Percentiles rank a stretch among this genome's conserved stretches.
Evolutionary conservation across 2,113 vertebrate genomes (phyloP).

Genomic region (Saguinus midas): DNA sequence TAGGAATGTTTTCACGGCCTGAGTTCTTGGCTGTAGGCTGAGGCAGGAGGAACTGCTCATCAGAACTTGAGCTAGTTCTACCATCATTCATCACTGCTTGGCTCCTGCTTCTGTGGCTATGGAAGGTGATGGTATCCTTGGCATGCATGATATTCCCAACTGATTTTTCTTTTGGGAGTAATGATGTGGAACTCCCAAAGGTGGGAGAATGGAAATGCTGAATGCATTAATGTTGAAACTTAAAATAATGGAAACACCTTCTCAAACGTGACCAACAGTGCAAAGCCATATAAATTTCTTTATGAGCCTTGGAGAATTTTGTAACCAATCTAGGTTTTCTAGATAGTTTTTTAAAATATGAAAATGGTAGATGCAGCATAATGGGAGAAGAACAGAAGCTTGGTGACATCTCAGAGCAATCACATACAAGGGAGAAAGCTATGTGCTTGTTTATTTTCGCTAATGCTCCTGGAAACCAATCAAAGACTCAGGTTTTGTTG

Average conservation of each 20-base stretch:
- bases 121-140: background rate
- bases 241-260: background rate
- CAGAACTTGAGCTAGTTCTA: background rate
- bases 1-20: background rate
- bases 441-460: conserved; percentile 52
- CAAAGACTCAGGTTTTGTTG: conserved; percentile 52
- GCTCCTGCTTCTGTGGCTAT: background rate
- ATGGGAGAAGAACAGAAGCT: background rate
- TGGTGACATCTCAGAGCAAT: rapidly evolving
- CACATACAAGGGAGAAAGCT: background rate
- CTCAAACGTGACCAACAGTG: background rate
- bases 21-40: background rate
- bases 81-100: rapidly evolving
- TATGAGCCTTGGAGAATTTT: background rate
- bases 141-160: background rate
- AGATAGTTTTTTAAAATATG: background rate
- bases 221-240: background rate
- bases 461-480: conserved; percentile 3
- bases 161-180: background rate
- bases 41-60: background rate
- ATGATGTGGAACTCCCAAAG: background rate
- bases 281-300: background rate
- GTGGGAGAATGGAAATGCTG: background rate
- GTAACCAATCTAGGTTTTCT: background rate
- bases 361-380: background rate